Percentiles rank a stretch among this genome's conserved stretches.
Evolutionary conservation across 2,113 vertebrate genomes (phyloP).

Genomic region (Protobothrops flavoviridis): DNA sequence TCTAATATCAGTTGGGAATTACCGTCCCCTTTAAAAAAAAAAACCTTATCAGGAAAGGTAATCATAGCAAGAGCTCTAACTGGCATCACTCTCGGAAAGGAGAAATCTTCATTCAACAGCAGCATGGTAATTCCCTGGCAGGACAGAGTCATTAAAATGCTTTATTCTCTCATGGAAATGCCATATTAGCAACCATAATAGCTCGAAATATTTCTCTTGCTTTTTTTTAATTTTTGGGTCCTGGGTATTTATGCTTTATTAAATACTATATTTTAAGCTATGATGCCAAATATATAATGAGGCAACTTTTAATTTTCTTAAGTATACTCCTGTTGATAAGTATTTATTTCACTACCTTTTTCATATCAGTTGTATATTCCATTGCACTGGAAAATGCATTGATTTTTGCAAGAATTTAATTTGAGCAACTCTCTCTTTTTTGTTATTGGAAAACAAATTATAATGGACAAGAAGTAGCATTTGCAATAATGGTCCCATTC

Average conservation of each 20-base stretch:
- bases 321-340: not conserved
- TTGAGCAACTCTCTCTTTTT: conserved; percentile 12
- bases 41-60: not conserved
- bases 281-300: not conserved
- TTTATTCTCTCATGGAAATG: not conserved
- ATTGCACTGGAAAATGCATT: not conserved
- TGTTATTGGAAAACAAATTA: conserved; percentile 14
- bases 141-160: not conserved
- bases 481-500: conserved; percentile 14
- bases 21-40: not conserved
- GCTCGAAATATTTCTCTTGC: not conserved
- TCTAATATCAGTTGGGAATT: not conserved
- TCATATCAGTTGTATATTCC: conserved; percentile 4
- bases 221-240: conserved; percentile 21
- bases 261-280: conserved; percentile 19
- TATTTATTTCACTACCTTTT: conserved; percentile 14
- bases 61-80: not conserved
- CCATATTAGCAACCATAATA: conserved; percentile 7
- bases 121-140: not conserved
- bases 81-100: not conserved
- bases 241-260: not conserved
- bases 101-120: not conserved
- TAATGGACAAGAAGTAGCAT: not conserved
- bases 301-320: not conserved
- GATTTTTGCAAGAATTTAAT: conserved; percentile 13